Evolutionary conservation across 2,888 invertebrate species (phyloP), one percentile per base, ranked within the genome.

Genomic region (Halictus ligatus): DNA sequence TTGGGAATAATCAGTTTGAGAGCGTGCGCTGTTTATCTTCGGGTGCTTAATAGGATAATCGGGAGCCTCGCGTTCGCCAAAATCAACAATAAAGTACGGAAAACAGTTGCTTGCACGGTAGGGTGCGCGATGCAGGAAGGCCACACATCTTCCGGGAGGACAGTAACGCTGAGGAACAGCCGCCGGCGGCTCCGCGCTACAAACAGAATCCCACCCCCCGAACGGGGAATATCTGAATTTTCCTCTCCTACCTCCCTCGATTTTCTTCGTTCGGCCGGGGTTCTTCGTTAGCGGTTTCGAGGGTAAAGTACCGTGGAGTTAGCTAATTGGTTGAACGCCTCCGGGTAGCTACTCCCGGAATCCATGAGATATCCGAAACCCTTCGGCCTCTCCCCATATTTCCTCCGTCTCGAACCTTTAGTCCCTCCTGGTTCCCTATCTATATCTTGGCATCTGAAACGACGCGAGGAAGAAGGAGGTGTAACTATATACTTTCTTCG

Each of bases 291-390:
- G 92, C 90, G 93, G 92, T 92, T 93, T 91, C 91, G 91, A 89
- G 91, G 91, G 92, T 90, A 90, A 94, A 93, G 92, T 92, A 92
- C 93, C 91, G 90, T 90, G 87, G 93, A 94, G 94, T 94, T 94
- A 93, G 92, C 93, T 94, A 94, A 94, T 94, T 94, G 94, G 94
- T 94, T 94, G 92, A 93, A 93, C 92, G 93, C 94, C 93, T 67
- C 89, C 91, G 83, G 93, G 94, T 94, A 88, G 89, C 89, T 89
- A 91, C 91, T 92, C 89, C 83, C 85, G 86, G 91, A 92, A 92
- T 92, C 92, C 89, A 85, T 89, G 89, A 92, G 92, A 93, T 93
- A 91, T 85, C 84, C 87, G 46, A 46, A 46, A 80, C 83, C 81
- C 82, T 78, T 85, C 80, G 76, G 72, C 80, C 78, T 15, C 76